Conservation (phyloP, 2,113 vertebrate genomes). For the Coregonus clupeaformis region DNA sequence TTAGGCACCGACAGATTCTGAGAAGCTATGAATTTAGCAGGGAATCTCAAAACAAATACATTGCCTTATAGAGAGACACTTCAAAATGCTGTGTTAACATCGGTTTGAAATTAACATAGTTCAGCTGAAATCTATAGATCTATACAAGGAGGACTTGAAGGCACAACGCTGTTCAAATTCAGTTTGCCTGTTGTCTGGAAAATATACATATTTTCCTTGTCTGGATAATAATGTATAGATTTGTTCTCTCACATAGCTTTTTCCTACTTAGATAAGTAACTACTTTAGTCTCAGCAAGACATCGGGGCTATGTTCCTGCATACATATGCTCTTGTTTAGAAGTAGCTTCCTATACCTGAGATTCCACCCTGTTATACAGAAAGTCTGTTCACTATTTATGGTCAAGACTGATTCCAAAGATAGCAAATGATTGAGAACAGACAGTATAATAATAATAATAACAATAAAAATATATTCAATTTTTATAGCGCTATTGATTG, state of each 20-base stretch:
- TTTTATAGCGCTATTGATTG: too few relatives aligned
- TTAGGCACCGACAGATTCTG: slow-evolving; percentile 32
- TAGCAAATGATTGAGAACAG: neutral
- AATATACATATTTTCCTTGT: slow-evolving; percentile 44
- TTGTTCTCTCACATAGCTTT: slow-evolving; percentile 40
- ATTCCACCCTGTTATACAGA: slow-evolving; percentile 50
- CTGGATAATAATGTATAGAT: slow-evolving; percentile 63
- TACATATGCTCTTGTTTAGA: slow-evolving; percentile 61
- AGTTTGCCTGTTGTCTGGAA: slow-evolving; percentile 19
- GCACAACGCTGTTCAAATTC: slow-evolving; percentile 10
- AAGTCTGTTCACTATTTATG: slow-evolving; percentile 14
- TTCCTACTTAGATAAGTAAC: slow-evolving; percentile 49
- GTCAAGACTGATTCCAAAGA: neutral
- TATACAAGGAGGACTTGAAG: slow-evolving; percentile 28
- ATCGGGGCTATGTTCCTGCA: slow-evolving; percentile 28
- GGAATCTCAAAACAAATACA: slow-evolving; percentile 47
- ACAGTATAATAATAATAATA: neutral
- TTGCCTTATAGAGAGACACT: slow-evolving; percentile 50
- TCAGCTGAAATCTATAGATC: slow-evolving; percentile 38
- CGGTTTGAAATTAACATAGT: slow-evolving; percentile 38
- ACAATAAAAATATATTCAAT: too few relatives aligned
- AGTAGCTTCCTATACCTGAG: slow-evolving; percentile 45
- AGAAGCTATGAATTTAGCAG: slow-evolving; percentile 52
- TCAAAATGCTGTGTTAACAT: slow-evolving; percentile 43
- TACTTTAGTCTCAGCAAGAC: slow-evolving; percentile 53